Base-by-base conservation (phyloP, 2,888 invertebrate genomes). In the Netelia virgata region DNA sequence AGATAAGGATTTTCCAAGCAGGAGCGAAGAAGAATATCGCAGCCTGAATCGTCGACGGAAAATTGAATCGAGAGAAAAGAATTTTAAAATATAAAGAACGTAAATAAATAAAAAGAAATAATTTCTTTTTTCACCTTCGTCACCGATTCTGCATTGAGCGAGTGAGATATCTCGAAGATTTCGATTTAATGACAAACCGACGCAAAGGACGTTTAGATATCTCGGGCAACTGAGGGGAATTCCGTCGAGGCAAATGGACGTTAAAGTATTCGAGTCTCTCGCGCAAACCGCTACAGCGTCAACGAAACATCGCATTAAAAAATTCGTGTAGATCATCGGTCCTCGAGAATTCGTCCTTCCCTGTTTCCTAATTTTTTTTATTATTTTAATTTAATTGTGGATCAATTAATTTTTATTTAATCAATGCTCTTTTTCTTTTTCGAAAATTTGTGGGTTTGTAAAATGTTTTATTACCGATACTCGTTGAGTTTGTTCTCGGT, bases 301-400 rank as follows among this genome's bases (percentile, higher is more conserved):
- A 57, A 88, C 76, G 50, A 90, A 82, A 28, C 88, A 89, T 57
- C 87, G 88, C 63, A 90, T 78, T 66, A 90, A 69, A 78, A 85
- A 88, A 83, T 89, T 89, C 20, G 90, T 90, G 70, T 88, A 90
- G 8, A 90, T 50, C 20, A 88, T 70, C 20, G 90, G 88, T 50
- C 50, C 57, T 41, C 77, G 69, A 18, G 53, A 28, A 14, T 20
- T 70, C 41, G 41, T 53, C n/a, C 63, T 63, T 74, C 36, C 70
- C 11, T 3, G 63, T 77, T 47, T 69, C 28, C 72, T 72, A 57
- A 16, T 5, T 18, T 57, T 3, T 55, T 57, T 8, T 14, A 57
- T 18, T 1, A 18, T 43, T n/a, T 14, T 14, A 28, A 28, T 23
- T 28, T 55, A 28, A 23, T 41, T 63, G 47, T 63, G 63, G 50